Evolutionary conservation across 2,113 vertebrate species (phyloP).

Genomic region (Gymnogyps californianus): DNA sequence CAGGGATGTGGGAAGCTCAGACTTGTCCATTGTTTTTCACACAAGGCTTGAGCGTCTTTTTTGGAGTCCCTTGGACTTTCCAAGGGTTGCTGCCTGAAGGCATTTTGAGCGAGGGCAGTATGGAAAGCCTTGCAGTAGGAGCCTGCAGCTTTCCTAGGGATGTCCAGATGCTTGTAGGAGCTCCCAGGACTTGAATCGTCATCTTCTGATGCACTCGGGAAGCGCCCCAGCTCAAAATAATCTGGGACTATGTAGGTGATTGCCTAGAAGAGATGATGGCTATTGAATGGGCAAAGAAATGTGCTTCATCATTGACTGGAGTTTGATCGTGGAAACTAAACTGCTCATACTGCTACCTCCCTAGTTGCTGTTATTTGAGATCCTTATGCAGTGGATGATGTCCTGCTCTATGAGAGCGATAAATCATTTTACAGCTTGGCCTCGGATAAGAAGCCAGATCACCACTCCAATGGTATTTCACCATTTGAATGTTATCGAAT

Average conservation of each 20-base stretch:
- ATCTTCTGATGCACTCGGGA: not conserved
- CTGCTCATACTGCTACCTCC: not conserved
- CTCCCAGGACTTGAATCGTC: not conserved
- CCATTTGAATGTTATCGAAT: rapidly evolving
- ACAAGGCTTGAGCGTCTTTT: rapidly evolving
- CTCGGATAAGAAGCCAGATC: not conserved
- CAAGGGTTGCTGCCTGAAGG: not conserved
- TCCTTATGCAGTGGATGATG: not conserved
- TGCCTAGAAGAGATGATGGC: not conserved
- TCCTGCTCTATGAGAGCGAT: not conserved
- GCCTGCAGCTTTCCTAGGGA: not conserved
- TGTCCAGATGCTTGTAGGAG: not conserved
- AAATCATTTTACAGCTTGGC: not conserved
- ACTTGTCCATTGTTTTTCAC: rapidly evolving
- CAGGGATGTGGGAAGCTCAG: not conserved
- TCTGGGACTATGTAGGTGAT: not conserved
- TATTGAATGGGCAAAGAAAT: not conserved
- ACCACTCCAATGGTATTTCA: not conserved
- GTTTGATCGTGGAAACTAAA: not conserved
- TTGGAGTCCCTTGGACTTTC: not conserved
- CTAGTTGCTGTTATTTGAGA: not conserved
- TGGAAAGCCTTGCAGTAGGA: not conserved
- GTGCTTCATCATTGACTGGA: not conserved
- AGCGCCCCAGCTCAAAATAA: not conserved
- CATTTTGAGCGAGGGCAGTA: not conserved